Evolutionary conservation across 2,888 invertebrate species (phyloP).

Genomic region (Nezara viridula): DNA sequence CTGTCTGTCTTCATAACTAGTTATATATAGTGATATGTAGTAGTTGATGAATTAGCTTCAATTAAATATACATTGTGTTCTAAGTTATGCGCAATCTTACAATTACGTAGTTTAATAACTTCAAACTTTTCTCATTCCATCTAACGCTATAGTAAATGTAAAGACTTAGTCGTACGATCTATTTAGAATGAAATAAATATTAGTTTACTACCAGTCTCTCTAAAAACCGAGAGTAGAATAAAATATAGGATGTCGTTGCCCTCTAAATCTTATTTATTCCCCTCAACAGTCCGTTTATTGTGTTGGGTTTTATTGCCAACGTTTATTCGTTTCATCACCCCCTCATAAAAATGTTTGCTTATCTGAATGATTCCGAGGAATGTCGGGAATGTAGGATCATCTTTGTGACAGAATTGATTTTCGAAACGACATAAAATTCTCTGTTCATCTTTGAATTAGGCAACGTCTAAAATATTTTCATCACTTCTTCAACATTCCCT

Average conservation of each 20-base stretch:
- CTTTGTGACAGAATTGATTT: conserved; percentile 3
- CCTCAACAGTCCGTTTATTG: conserved; percentile 20
- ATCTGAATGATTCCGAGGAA: conserved; percentile 41
- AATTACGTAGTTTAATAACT: too few relatives aligned
- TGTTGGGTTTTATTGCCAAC: conserved; percentile 41
- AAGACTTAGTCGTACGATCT: too few relatives aligned
- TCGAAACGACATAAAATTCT: conserved; percentile 17
- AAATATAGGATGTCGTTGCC: neutral
- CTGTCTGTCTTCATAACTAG: too few relatives aligned
- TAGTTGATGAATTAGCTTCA: too few relatives aligned
- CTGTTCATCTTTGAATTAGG: neutral
- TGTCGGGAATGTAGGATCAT: neutral
- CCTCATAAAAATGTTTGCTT: conserved; percentile 38
- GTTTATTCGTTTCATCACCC: conserved; percentile 19
- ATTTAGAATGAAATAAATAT: neutral
- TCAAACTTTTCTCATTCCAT: too few relatives aligned
- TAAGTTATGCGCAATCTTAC: too few relatives aligned
- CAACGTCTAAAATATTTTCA: neutral
- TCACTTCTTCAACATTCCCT: neutral
- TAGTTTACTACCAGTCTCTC: neutral
- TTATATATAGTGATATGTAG: too few relatives aligned
- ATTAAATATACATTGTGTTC: too few relatives aligned
- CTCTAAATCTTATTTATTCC: conserved; percentile 22
- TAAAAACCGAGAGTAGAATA: neutral
- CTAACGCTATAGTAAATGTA: neutral